Evolutionary conservation across 2,888 invertebrate species (phyloP), one percentile per base, ranked within the genome.

Genomic region (Lepetodrilus schrolli): DNA sequence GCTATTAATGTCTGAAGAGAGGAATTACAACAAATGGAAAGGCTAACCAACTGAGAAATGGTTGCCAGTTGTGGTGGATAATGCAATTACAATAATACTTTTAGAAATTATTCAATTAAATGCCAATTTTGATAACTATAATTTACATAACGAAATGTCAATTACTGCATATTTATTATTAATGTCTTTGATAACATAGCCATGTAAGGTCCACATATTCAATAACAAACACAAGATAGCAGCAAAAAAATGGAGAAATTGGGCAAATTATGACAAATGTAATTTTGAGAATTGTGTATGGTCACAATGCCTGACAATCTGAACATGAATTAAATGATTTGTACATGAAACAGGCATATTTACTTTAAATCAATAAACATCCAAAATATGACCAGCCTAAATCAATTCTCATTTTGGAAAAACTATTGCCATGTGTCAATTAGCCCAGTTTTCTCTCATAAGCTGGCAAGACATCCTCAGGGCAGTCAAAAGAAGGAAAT

Each of bases 191-290:
- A 58, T 34, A 23, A 58, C 8, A 58, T 30, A 58, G 58, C 58
- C 58, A 58, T 58, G 58, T 58, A 26, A 58, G 58, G 58, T 58
- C 58, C 58, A 58, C 58, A 58, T 58, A 23, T 58, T 30, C 13
- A 30, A 58, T 17, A 26, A 58, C 34, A 13, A n/a, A 58, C 58
- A 58, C 58, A 58, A 17, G 17, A 23, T 30, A 23, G 17, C 26
- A 58, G 26, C 58, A 58, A 58, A 43, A 43, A 43, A 43, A 17
- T 58, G n/a, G 58, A 30, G 17, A 58, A 58, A 58, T 58, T 30
- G 58, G 58, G 58, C 58, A 26, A 58, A 58, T 30, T 58, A 17
- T 43, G 43, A 4, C 13, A 43, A 17, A 43, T 43, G 13, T 17
- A 43, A 43, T n/a, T n/a, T n/a, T n/a, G n/a, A n/a, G n/a, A n/a